A percentile compares a stretch with the other conserved stretches of the same genome.
Conservation (phyloP, 2,888 invertebrate species). For the Acrobasis suavella region DNA sequence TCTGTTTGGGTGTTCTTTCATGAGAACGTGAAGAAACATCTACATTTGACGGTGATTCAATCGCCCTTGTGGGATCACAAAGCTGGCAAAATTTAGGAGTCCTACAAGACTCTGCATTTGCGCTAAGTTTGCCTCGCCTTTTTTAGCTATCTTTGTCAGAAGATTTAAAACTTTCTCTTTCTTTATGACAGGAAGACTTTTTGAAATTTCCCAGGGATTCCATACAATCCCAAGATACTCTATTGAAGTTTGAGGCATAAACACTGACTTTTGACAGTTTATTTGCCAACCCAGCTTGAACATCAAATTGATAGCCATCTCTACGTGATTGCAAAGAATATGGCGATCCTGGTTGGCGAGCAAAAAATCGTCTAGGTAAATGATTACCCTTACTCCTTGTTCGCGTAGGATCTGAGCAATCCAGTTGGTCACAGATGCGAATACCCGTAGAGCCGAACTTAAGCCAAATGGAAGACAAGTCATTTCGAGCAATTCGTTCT, state of each 20-base stretch:
- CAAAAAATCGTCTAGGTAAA: slow-evolving; percentile 35
- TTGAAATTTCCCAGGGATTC: slow-evolving; percentile 29
- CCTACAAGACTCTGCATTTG: slow-evolving; percentile 26
- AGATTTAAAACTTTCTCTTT: background rate
- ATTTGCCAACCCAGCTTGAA: slow-evolving; percentile 29
- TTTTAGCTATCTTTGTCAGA: background rate
- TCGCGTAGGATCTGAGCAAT: slow-evolving; percentile 28
- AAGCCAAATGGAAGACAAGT: slow-evolving; percentile 42
- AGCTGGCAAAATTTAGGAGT: slow-evolving; percentile 30
- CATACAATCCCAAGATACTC: slow-evolving; percentile 30
- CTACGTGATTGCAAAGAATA: slow-evolving; percentile 25
- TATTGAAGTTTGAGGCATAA: slow-evolving; percentile 24
- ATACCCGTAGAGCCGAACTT: slow-evolving; percentile 37
- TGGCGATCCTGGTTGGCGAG: slow-evolving; percentile 25
- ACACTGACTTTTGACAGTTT: slow-evolving; percentile 29
- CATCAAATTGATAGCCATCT: slow-evolving; percentile 17
- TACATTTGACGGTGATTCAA: slow-evolving; percentile 24
- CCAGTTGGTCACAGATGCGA: slow-evolving; percentile 33
- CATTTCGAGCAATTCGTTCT: slow-evolving; percentile 32
- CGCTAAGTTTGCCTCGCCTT: slow-evolving; percentile 5
- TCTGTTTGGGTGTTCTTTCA: background rate
- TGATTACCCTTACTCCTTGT: slow-evolving; percentile 26
- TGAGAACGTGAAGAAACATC: background rate
- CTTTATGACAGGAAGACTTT: slow-evolving; percentile 26
- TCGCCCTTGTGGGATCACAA: slow-evolving; percentile 26